Evolutionary conservation across 1,140 invertebrate species (phyloP).

Genomic region (Heliconius congener): DNA sequence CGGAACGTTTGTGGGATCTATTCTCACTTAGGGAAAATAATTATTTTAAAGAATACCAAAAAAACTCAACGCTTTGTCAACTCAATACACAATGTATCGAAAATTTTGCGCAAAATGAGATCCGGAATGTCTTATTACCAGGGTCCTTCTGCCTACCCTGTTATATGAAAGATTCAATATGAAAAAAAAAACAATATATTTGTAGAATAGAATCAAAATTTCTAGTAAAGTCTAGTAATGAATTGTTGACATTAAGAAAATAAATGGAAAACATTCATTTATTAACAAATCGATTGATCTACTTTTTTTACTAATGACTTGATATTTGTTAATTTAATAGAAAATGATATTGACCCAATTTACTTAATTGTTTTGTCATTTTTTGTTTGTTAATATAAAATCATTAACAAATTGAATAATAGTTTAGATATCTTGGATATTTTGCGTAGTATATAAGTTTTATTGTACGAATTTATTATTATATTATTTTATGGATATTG

Average conservation of each 20-base stretch:
- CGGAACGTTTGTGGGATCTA: not conserved
- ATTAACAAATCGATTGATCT: constrained; percentile 5
- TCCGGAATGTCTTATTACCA: not conserved
- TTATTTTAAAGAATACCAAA: not conserved
- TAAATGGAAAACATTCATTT: not conserved
- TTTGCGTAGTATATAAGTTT: not conserved
- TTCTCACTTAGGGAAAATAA: not conserved
- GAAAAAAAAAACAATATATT: no score
- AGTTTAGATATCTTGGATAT: not conserved
- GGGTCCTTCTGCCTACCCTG: not conserved
- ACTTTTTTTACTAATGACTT: not conserved
- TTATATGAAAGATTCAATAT: not conserved
- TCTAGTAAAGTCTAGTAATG: not conserved
- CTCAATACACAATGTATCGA: not conserved
- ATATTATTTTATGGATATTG: no score
- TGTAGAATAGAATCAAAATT: not conserved
- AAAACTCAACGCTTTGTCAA: no score
- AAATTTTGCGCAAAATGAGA: not conserved
- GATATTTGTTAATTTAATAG: constrained; percentile 7
- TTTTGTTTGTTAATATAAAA: not conserved
- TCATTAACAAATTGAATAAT: constrained; percentile 5
- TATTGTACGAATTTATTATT: no score
- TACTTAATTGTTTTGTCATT: not conserved
- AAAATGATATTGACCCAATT: constrained; percentile 10
- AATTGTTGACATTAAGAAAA: not conserved